Evolutionary conservation across 2,113 vertebrate species (phyloP).

Genomic region (Ascaphus truei): DNA sequence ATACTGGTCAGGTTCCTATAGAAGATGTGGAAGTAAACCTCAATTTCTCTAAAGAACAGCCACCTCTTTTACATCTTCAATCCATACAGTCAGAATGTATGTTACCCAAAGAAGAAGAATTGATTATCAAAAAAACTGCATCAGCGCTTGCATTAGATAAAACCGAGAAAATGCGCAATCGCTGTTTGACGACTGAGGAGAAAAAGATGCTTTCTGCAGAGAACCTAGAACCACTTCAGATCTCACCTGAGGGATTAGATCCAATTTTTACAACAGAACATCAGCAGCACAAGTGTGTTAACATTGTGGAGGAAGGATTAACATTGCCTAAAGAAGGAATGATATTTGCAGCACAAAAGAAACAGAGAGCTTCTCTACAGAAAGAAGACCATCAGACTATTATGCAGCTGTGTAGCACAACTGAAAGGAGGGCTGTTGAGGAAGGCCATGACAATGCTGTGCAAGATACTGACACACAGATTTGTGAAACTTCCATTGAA

Average conservation of each 20-base stretch:
- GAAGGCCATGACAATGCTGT: conserved; percentile 54
- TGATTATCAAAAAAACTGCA: conserved; percentile 47
- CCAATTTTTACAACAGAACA: conserved; percentile 47
- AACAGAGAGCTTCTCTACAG: conserved; percentile 58
- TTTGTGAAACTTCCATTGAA: conserved; percentile 57
- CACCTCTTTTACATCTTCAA: conserved; percentile 55
- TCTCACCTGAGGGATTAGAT: conserved; percentile 37
- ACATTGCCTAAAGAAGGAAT: conserved; percentile 63
- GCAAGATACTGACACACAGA: conserved; percentile 41
- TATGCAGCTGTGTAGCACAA: conserved; percentile 53
- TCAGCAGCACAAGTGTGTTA: conserved; percentile 41
- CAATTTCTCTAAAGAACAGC: conserved; percentile 51
- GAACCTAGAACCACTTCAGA: conserved; percentile 47
- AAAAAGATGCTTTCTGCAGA: conserved; percentile 51
- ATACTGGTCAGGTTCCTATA: conserved; percentile 41
- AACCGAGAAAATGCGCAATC: conserved; percentile 53
- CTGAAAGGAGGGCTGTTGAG: conserved; percentile 53
- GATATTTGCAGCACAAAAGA: conserved; percentile 34
- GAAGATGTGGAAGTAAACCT: conserved; percentile 13
- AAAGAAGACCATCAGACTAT: conserved; percentile 64
- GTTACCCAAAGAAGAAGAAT: conserved; percentile 64
- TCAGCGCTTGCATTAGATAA: conserved; percentile 52
- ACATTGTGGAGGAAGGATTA: conserved; percentile 49
- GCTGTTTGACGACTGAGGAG: conserved; percentile 55
- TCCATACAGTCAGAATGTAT: conserved; percentile 37